These are phyloP conservation scores for Villa cingulata DNA, from an alignment of 2,888 invertebrate genomes.

Conservation along the genomic window DNA sequence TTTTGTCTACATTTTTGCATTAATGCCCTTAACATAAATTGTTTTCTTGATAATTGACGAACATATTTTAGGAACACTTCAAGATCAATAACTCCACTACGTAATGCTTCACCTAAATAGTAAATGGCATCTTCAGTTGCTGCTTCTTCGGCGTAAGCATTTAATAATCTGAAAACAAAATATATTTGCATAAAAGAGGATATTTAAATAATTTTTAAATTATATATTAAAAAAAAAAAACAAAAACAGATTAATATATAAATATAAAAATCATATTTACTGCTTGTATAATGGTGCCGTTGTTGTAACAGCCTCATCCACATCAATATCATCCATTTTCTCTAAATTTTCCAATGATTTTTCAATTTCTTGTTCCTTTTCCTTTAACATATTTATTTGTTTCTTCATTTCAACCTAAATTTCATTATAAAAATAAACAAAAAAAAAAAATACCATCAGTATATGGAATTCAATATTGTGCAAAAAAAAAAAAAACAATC, in stretches of 20 bases:
- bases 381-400: conserved; percentile 67
- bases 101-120: conserved; percentile 88
- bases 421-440: not conserved
- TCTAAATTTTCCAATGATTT: conserved; percentile 62
- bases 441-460: not conserved
- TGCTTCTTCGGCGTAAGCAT: conserved; percentile 93
- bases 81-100: conserved; percentile 84
- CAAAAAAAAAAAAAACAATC: not conserved
- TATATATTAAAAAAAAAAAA: not conserved
- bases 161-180: conserved; percentile 53
- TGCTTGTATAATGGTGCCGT: conserved; percentile 93
- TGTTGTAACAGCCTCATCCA: conserved; percentile 93
- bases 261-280: conserved; percentile 38
- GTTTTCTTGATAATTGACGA: conserved; percentile 82
- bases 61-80: conserved; percentile 96
- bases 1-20: conserved; percentile 96
- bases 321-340: conserved; percentile 69
- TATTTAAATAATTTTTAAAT: no score
- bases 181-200: no score
- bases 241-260: not conserved
- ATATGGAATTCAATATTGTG: not conserved
- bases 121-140: conserved; percentile 98
- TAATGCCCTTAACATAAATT: conserved; percentile 87
- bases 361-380: conserved; percentile 76
- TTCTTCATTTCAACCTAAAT: conserved; percentile 61